Conservation (phyloP, 2,888 invertebrate species). For the Sesamia inferens region DNA sequence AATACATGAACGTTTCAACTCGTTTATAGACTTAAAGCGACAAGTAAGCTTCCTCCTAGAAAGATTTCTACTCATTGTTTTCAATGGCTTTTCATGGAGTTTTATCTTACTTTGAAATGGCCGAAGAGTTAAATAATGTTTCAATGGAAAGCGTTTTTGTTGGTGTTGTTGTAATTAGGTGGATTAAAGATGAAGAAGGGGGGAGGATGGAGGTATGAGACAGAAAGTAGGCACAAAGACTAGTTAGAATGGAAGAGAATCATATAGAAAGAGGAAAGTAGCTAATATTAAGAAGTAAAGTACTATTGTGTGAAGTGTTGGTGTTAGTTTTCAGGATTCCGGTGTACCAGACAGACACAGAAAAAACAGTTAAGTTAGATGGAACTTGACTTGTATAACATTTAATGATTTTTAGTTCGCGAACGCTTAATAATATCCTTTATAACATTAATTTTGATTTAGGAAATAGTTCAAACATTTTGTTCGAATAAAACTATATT, state of each 20-base stretch:
- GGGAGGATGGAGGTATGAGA: background rate
- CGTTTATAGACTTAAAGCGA: constrained; percentile 42
- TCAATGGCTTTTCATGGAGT: constrained; percentile 60
- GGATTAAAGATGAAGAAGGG: background rate
- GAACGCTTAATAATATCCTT: background rate
- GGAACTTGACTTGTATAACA: too few species aligned
- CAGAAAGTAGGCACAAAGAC: background rate
- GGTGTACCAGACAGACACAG: too few species aligned
- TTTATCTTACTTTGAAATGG: constrained; percentile 53
- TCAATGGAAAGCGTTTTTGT: constrained; percentile 26
- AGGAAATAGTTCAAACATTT: constrained; percentile 49
- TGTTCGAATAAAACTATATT: constrained; percentile 21
- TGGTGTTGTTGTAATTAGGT: constrained; percentile 12
- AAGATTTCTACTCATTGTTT: constrained; percentile 64
- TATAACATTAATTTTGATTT: constrained; percentile 16
- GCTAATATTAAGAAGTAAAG: background rate
- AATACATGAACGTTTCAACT: constrained; percentile 62
- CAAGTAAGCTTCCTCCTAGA: constrained; percentile 40
- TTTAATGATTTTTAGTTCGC: background rate
- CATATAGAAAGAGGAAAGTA: background rate
- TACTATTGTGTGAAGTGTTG: background rate
- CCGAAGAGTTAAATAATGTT: constrained; percentile 50
- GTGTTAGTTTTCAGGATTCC: background rate
- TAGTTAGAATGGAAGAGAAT: background rate
- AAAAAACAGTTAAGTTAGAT: background rate